Percentiles rank a stretch among this genome's conserved stretches.
Conservation (phyloP, 1,140 invertebrate genomes). For the Tetragonula clypearis region DNA sequence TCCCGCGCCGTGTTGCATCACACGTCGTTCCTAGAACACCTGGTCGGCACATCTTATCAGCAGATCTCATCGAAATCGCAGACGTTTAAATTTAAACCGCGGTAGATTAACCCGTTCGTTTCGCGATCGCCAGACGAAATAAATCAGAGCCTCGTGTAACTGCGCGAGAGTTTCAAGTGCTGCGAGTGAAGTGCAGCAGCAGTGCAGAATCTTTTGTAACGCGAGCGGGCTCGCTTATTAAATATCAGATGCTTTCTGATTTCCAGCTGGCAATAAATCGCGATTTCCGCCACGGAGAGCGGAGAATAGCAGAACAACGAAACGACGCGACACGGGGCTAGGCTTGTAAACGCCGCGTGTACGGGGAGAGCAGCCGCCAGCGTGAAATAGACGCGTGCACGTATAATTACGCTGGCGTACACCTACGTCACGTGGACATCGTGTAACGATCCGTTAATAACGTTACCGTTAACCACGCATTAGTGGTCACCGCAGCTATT, state of each 20-base stretch:
- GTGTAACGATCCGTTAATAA: constrained; percentile 75
- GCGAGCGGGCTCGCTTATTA: neutral
- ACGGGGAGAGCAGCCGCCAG: neutral
- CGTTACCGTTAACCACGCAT: constrained; percentile 76
- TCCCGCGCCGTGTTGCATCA: neutral
- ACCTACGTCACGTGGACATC: constrained; percentile 52
- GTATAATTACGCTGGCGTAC: constrained; percentile 31
- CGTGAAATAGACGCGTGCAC: constrained; percentile 41
- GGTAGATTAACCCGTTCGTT: constrained; percentile 10
- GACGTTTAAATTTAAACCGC: constrained; percentile 3
- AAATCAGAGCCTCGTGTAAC: neutral
- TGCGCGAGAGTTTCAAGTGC: neutral
- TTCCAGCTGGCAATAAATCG: neutral
- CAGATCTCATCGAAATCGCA: constrained; percentile 31
- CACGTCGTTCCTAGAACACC: constrained; percentile 8
- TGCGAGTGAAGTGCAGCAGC: neutral
- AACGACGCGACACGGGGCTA: neutral
- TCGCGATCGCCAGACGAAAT: neutral
- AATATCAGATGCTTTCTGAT: neutral
- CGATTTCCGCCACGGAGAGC: constrained; percentile 1
- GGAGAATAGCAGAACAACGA: neutral
- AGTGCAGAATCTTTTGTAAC: neutral
- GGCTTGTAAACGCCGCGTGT: neutral
- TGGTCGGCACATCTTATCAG: constrained; percentile 23
- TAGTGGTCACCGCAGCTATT: constrained; percentile 71